These are phyloP conservation scores for Theretra japonica DNA, from an alignment of 2,888 invertebrate species.

Conservation along the genomic window DNA sequence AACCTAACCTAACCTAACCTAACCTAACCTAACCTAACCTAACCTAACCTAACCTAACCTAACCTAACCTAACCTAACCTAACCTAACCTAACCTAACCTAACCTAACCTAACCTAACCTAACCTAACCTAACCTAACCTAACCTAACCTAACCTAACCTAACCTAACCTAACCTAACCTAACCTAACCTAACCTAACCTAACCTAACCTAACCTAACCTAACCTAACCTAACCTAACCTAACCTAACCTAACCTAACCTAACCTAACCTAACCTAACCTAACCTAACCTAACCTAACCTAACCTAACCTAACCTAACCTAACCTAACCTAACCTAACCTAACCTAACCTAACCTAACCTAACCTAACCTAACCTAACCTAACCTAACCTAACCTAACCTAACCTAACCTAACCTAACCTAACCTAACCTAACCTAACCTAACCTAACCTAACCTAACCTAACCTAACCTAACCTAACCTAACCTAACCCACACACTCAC, in stretches of 20 bases:
- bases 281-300: no score
- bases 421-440: conserved; percentile 39
- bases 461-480: no score
- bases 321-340: no score
- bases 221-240: conserved; percentile 38
- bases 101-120: no score
- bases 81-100: no score
- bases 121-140: no score
- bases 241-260: conserved; percentile 39
- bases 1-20: no score
- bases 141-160: conserved; percentile 42
- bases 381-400: conserved; percentile 39
- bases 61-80: no score
- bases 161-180: conserved; percentile 40
- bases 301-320: no score
- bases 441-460: conserved; percentile 27
- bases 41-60: no score
- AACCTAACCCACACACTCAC: neutral
- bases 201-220: conserved; percentile 42
- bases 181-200: conserved; percentile 41
- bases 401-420: conserved; percentile 39
- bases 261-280: conserved; percentile 38
- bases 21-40: no score
- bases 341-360: conserved; percentile 36
- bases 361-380: conserved; percentile 39